phyloP scores from a whole-genome alignment of 2,113 vertebrate genomes.

The Leucopsar rothschildi region DNA sequence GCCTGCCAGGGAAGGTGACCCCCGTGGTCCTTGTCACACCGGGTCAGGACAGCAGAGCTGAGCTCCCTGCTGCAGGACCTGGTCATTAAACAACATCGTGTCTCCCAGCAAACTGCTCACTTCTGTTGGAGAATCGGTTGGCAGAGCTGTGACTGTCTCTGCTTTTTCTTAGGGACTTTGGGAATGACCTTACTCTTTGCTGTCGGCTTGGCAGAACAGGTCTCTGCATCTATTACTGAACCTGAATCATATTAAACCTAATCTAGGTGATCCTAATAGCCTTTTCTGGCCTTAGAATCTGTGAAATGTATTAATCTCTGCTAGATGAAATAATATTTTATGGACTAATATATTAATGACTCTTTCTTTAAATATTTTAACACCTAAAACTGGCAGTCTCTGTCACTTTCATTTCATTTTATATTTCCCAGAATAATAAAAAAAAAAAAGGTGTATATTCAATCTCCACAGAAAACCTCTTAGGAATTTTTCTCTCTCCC shows the following conservation, averaged over 20 bases:
- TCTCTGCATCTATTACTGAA: neutral
- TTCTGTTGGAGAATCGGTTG: neutral
- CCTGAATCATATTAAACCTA: neutral
- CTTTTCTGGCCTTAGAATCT: neutral
- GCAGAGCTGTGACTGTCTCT: neutral
- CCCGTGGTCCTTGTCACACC: rapidly evolving
- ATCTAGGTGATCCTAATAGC: neutral
- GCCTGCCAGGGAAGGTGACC: neutral
- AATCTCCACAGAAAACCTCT: neutral
- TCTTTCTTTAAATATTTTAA: conserved; percentile 41
- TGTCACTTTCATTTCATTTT: neutral
- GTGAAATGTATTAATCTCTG: neutral
- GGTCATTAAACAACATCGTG: rapidly evolving
- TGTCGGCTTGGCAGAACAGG: neutral
- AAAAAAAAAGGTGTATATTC: neutral
- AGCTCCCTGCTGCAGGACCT: neutral
- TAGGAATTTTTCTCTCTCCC: neutral
- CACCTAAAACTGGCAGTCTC: neutral
- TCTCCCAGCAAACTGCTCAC: rapidly evolving
- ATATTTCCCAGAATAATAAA: neutral
- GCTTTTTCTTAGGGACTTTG: neutral
- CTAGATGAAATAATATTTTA: neutral
- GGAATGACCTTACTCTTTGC: neutral
- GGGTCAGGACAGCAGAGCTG: rapidly evolving
- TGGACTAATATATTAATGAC: neutral